Conservation (phyloP, 2,113 vertebrate species). For the Beaufortia kweichowensis region DNA sequence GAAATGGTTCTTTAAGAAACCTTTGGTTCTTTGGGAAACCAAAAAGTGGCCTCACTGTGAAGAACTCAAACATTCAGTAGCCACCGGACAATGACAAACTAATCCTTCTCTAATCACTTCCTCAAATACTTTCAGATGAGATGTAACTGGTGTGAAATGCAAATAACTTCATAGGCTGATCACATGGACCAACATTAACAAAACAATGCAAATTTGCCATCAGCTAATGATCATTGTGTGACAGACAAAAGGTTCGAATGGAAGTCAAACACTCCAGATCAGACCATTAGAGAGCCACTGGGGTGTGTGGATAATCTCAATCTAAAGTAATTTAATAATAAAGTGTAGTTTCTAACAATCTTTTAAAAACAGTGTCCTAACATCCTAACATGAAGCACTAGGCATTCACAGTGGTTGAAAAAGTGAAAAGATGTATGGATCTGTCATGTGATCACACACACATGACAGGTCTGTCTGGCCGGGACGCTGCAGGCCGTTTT, state of each 20-base stretch:
- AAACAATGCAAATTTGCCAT: not conserved
- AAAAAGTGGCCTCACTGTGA: too few species aligned
- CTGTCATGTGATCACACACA: conserved; percentile 11
- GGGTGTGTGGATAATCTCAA: too few species aligned
- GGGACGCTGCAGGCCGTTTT: conserved; percentile 6
- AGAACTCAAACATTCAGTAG: not conserved
- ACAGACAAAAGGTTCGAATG: conserved; percentile 6
- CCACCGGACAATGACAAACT: not conserved
- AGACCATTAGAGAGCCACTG: not conserved
- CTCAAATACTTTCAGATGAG: not conserved
- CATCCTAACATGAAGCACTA: not conserved
- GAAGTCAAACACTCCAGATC: not conserved
- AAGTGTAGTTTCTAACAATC: too few species aligned
- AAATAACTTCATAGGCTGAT: not conserved
- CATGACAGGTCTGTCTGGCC: conserved; percentile 6
- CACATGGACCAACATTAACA: conserved; percentile 7
- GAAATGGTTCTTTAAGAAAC: too few species aligned
- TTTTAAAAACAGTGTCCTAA: too few species aligned
- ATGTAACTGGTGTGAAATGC: conserved; percentile 2
- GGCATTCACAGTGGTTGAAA: not conserved
- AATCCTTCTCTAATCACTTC: not conserved
- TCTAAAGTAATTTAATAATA: too few species aligned
- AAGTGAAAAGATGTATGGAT: not conserved
- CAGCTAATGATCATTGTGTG: not conserved
- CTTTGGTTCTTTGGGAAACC: too few species aligned